Evolutionary conservation across 2,888 invertebrate species (phyloP).

Genomic region (Troglohyphantes excavatus): DNA sequence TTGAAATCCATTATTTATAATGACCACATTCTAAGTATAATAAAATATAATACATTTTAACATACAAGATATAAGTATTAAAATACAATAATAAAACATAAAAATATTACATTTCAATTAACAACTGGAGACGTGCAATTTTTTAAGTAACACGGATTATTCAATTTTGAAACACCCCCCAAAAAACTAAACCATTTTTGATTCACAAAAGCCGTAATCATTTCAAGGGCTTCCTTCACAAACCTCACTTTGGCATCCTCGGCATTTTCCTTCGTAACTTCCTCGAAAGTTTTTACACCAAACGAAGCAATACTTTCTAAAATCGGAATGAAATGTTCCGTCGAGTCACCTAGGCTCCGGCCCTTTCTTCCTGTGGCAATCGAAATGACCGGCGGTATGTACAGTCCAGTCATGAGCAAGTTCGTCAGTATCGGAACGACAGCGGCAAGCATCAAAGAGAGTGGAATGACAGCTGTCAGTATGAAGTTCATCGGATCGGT

Average conservation of each 20-base stretch:
- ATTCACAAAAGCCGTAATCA: slow-evolving; percentile 40
- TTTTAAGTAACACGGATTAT: not conserved
- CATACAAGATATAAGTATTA: too few relatives aligned
- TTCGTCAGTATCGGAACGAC: slow-evolving; percentile 53
- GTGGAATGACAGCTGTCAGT: slow-evolving; percentile 53
- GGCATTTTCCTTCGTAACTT: slow-evolving; percentile 14
- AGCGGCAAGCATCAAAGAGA: slow-evolving; percentile 56
- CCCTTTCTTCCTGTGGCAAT: slow-evolving; percentile 5
- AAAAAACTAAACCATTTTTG: slow-evolving; percentile 50
- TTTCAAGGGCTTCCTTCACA: slow-evolving; percentile 25
- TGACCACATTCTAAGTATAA: too few relatives aligned
- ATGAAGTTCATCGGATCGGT: slow-evolving; percentile 51
- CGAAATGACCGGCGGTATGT: slow-evolving; percentile 17
- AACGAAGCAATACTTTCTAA: slow-evolving; percentile 50
- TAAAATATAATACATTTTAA: too few relatives aligned
- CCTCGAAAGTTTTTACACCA: slow-evolving; percentile 27
- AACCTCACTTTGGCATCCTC: slow-evolving; percentile 39
- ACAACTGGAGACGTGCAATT: not conserved
- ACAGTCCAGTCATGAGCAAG: slow-evolving; percentile 39
- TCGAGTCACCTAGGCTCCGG: not conserved
- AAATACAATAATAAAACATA: not conserved
- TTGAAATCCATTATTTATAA: too few relatives aligned
- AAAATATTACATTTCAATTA: not conserved
- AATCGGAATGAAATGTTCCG: slow-evolving; percentile 47
- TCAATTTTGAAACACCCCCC: not conserved